These are phyloP conservation scores for Ormyrus thymus DNA, from an alignment of 2,888 invertebrate species.

Conservation along the genomic window DNA sequence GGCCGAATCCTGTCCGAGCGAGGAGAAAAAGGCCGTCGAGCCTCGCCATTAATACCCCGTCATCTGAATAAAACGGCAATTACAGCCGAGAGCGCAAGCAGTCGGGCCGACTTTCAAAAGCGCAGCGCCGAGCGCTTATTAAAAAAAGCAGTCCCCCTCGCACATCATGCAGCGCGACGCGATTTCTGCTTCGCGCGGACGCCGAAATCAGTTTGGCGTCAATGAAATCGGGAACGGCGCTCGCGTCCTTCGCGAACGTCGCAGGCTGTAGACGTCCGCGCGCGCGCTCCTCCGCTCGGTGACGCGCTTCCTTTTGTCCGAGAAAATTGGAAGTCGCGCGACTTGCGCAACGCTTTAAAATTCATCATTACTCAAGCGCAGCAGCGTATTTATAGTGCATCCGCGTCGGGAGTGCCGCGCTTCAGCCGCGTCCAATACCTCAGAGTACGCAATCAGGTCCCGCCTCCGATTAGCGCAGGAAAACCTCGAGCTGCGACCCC, in stretches of 20 bases:
- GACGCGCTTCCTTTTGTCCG: no score
- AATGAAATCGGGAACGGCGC: background rate
- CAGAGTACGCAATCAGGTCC: no score
- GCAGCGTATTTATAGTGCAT: no score
- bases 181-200: slow-evolving; percentile 55
- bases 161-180: background rate
- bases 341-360: no score
- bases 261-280: no score
- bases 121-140: slow-evolving; percentile 13
- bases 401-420: no score
- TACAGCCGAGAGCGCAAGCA: slow-evolving; percentile 50
- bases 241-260: slow-evolving; percentile 1
- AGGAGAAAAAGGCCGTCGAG: background rate
- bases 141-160: slow-evolving; percentile 2
- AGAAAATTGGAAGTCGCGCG: no score
- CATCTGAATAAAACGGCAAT: slow-evolving; percentile 46
- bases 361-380: no score
- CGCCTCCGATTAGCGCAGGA: no score
- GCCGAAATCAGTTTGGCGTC: slow-evolving; percentile 59
- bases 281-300: no score
- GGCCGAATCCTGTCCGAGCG: background rate
- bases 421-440: no score
- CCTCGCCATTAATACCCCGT: slow-evolving; percentile 35
- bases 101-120: slow-evolving; percentile 48
- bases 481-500: no score